A percentile compares a stretch with the other conserved stretches of the same genome.
These are phyloP conservation scores for Drosophila meridionalis DNA, from an alignment of 2,888 invertebrate species.

Conservation along the genomic window DNA sequence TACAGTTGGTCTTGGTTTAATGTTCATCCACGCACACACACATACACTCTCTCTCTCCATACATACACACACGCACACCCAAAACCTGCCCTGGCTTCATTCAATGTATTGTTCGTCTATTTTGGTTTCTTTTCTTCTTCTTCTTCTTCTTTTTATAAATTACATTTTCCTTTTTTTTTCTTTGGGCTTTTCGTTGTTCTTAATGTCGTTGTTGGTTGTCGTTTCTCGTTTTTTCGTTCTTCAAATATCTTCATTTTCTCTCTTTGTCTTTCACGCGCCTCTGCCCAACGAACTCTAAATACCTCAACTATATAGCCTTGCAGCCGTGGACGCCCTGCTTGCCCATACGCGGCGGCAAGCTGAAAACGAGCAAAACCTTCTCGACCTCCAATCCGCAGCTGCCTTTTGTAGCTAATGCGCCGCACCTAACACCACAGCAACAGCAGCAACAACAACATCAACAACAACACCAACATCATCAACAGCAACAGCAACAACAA, in stretches of 20 bases:
- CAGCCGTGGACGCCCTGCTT: slow-evolving; percentile 85
- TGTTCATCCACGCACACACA: slow-evolving; percentile 21
- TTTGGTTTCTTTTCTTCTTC: slow-evolving; percentile 48
- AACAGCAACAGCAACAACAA: slow-evolving; percentile 21
- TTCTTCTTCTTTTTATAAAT: slow-evolving; percentile 55
- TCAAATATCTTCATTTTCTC: slow-evolving; percentile 80
- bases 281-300: slow-evolving; percentile 43
- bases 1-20: slow-evolving; percentile 33
- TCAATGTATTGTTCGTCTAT: slow-evolving; percentile 27
- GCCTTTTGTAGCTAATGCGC: slow-evolving; percentile 82
- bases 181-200: slow-evolving; percentile 47
- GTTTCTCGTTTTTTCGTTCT: slow-evolving; percentile 76
- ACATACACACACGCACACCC: neutral
- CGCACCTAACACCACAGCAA: slow-evolving; percentile 52
- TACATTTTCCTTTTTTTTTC: neutral
- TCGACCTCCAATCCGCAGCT: slow-evolving; percentile 85
- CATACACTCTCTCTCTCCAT: neutral
- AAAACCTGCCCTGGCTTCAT: slow-evolving; percentile 31
- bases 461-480: slow-evolving; percentile 19
- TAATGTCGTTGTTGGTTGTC: slow-evolving; percentile 68
- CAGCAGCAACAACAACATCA: slow-evolving; percentile 41
- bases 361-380: slow-evolving; percentile 85
- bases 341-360: slow-evolving; percentile 85
- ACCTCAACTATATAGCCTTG: slow-evolving; percentile 78
- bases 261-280: slow-evolving; percentile 76